phyloP scores from a whole-genome alignment of 2,113 vertebrate species.

The Mirounga angustirostris region DNA sequence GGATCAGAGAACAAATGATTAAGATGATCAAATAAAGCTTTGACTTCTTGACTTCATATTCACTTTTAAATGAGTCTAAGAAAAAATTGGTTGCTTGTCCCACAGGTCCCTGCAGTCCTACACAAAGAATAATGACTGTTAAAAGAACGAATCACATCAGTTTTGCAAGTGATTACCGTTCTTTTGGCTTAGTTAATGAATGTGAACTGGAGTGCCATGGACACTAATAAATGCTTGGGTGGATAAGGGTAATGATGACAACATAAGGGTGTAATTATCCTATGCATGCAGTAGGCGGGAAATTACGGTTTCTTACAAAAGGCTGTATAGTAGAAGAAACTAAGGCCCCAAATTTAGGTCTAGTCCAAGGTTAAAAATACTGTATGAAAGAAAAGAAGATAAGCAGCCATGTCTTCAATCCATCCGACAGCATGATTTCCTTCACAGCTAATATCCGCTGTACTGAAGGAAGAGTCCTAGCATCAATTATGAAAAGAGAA shows the following conservation, averaged over 20 bases:
- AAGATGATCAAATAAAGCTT: slow-evolving; percentile 42
- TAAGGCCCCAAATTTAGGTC: background rate
- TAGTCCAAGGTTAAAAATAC: slow-evolving; percentile 36
- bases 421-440: background rate
- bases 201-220: slow-evolving; percentile 9
- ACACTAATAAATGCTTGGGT: slow-evolving; percentile 37
- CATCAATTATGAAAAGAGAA: slow-evolving; percentile 31
- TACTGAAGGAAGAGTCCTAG: background rate
- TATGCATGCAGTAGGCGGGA: background rate
- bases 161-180: slow-evolving; percentile 35
- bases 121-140: slow-evolving; percentile 34
- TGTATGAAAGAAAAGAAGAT: background rate
- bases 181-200: slow-evolving; percentile 43
- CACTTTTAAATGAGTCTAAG: slow-evolving; percentile 50
- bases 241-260: background rate
- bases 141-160: slow-evolving; percentile 51
- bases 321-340: slow-evolving; percentile 23
- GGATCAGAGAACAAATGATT: background rate
- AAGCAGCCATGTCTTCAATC: background rate
- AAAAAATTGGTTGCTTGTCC: slow-evolving; percentile 57
- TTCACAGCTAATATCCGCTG: slow-evolving; percentile 26
- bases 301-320: background rate
- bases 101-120: background rate
- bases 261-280: background rate
- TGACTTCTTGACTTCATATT: slow-evolving; percentile 23